A percentile compares a stretch with the other conserved stretches of the same genome.
Evolutionary conservation across 30 jellyfish, hydroid and myxozoan genomes (phyloP).

Genomic region (Morbakka virulenta): DNA sequence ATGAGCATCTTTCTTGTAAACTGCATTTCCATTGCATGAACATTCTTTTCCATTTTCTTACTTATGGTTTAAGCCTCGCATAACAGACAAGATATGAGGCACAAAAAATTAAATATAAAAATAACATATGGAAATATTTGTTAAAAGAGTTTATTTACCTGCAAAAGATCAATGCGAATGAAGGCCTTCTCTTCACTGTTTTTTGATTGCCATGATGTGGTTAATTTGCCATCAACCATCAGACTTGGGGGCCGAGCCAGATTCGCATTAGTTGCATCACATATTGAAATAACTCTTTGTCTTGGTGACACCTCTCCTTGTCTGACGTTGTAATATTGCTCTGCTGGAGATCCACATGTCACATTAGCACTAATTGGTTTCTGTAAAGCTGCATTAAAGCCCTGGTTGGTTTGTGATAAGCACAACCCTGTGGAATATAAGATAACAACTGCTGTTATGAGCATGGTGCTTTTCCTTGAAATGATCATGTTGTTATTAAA

Average conservation of each 20-base stretch:
- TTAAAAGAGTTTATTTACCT: no score
- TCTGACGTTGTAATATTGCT: slow-evolving; percentile 85
- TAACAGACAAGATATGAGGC: no score
- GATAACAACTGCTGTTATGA: no score
- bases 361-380: slow-evolving; percentile 73
- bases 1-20: no score
- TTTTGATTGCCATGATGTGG: slow-evolving; percentile 57
- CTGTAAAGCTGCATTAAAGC: slow-evolving; percentile 69
- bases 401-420: background rate
- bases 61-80: no score
- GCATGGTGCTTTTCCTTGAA: no score
- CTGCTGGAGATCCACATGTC: slow-evolving; percentile 97
- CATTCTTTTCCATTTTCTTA: no score
- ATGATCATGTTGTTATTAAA: no score
- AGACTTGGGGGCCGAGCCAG: slow-evolving; percentile 45
- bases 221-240: slow-evolving; percentile 43
- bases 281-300: slow-evolving; percentile 22
- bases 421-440: no score
- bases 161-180: slow-evolving; percentile 11
- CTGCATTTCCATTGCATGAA: no score
- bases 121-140: no score
- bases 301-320: slow-evolving; percentile 86
- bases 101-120: no score
- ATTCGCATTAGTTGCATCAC: slow-evolving; percentile 49
- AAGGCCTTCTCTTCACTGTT: slow-evolving; percentile 46